A percentile compares a stretch with the other conserved stretches of the same genome.
Evolutionary conservation across 2,113 vertebrate genomes (phyloP).

Genomic region (Reinhardtius hippoglossoides): DNA sequence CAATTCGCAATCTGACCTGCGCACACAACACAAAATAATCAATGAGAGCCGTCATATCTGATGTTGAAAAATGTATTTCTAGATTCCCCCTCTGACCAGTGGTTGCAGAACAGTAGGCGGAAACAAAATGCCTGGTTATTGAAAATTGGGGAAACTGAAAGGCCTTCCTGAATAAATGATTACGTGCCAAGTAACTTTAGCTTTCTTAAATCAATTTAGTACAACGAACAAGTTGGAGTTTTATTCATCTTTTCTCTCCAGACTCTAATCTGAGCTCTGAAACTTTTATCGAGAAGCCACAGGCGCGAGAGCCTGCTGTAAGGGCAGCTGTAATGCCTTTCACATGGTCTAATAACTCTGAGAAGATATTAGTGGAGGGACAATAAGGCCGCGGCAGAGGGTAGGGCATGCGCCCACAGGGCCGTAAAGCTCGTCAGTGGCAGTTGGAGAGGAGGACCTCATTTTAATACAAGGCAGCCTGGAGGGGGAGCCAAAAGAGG

Average conservation of each 20-base stretch:
- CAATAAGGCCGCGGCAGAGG: conserved; percentile 54
- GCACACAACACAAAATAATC: conserved; percentile 24
- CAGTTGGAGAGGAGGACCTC: conserved; percentile 34
- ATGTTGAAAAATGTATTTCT: conserved; percentile 1
- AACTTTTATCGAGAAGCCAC: conserved; percentile 41
- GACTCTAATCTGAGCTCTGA: conserved; percentile 26
- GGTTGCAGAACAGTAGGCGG: conserved; percentile 10
- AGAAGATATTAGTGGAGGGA: conserved; percentile 55
- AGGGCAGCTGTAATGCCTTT: conserved; percentile 51
- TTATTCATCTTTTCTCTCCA: conserved; percentile 25
- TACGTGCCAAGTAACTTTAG: conserved; percentile 19
- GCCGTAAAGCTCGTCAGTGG: conserved; percentile 35
- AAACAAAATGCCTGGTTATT: conserved; percentile 22
- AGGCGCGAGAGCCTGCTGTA: conserved; percentile 18
- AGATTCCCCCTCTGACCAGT: neutral
- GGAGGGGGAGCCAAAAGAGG: conserved; percentile 41
- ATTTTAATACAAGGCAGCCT: conserved; percentile 9
- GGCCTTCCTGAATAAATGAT: conserved; percentile 38
- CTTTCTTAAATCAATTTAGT: conserved; percentile 46
- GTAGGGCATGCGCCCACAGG: conserved; percentile 23
- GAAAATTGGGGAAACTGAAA: conserved; percentile 27
- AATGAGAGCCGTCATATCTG: neutral
- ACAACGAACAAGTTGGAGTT: conserved; percentile 26
- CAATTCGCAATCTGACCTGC: conserved; percentile 94
- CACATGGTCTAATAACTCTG: conserved; percentile 57